phyloP scores from a whole-genome alignment of 2,113 vertebrate species.

The Atherinomorus stipes region DNA sequence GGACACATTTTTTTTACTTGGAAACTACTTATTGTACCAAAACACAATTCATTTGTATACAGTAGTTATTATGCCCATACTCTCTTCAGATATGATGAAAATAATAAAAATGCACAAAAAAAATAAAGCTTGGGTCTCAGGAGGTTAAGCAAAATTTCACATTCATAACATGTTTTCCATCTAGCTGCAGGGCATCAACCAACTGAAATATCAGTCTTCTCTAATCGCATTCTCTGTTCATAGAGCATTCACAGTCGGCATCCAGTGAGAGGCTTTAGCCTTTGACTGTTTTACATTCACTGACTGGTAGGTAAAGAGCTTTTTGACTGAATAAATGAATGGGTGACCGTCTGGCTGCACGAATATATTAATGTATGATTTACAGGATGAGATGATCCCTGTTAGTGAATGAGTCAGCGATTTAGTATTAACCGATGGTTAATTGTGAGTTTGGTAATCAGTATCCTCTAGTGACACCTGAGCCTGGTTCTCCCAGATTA shows the following conservation, averaged over 20 bases:
- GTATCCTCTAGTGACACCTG: neutral
- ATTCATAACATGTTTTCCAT: slow-evolving; percentile 73
- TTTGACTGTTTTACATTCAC: slow-evolving; percentile 56
- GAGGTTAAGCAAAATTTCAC: slow-evolving; percentile 68
- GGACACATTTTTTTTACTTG: too few relatives aligned
- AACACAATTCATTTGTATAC: too few relatives aligned
- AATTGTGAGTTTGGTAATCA: neutral
- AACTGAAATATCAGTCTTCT: slow-evolving; percentile 78
- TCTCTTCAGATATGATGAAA: too few relatives aligned
- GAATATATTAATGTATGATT: slow-evolving; percentile 13
- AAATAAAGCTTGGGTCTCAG: too few relatives aligned
- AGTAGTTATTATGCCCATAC: too few relatives aligned
- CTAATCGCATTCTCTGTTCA: slow-evolving; percentile 78
- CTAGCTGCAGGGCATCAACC: slow-evolving; percentile 67
- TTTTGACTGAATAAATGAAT: slow-evolving; percentile 47
- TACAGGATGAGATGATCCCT: neutral
- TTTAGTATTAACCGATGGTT: neutral
- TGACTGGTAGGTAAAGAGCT: slow-evolving; percentile 43
- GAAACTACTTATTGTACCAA: too few relatives aligned
- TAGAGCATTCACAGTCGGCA: slow-evolving; percentile 56
- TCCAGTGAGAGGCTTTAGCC: slow-evolving; percentile 50
- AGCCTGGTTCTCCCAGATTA: neutral
- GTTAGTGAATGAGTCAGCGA: neutral
- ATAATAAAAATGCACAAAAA: too few relatives aligned
- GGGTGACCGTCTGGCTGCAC: slow-evolving; percentile 33